These are phyloP conservation scores for Corythornis madagascariensis DNA, from an alignment of 2,113 vertebrate genomes.

Conservation along the genomic window DNA sequence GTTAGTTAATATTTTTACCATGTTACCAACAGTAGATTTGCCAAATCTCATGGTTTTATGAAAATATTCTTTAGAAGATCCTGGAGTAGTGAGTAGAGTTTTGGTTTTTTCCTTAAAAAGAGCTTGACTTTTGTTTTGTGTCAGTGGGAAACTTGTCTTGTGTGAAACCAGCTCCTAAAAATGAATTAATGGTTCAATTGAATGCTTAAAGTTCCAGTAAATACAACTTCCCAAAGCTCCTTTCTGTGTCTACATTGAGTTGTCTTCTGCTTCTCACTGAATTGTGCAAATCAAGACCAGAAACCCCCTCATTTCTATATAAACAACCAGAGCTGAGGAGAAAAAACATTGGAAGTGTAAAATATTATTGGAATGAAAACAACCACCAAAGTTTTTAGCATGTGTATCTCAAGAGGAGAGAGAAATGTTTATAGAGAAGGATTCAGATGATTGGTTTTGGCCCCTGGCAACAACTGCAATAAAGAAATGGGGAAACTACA, in stretches of 20 bases:
- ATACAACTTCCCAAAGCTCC: background rate
- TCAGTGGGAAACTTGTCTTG: background rate
- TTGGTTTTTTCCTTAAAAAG: background rate
- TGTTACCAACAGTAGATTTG: background rate
- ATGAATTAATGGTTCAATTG: background rate
- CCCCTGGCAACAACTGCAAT: background rate
- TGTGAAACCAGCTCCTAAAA: background rate
- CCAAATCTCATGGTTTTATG: background rate
- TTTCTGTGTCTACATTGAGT: accelerated
- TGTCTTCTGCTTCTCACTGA: background rate
- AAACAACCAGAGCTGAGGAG: background rate
- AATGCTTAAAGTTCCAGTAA: background rate
- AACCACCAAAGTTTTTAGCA: background rate
- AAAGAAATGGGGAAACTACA: background rate
- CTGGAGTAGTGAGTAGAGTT: background rate
- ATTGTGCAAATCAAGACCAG: background rate
- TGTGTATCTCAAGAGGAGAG: background rate
- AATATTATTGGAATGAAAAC: background rate
- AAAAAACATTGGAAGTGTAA: background rate
- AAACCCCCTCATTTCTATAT: background rate
- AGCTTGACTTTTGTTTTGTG: background rate
- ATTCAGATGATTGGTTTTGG: background rate
- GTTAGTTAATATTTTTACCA: background rate
- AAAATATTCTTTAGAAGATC: background rate
- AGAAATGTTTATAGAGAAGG: background rate